These are phyloP conservation scores for Ceratitis capitata DNA, from an alignment of 1,140 invertebrate genomes.

Conservation along the genomic window DNA sequence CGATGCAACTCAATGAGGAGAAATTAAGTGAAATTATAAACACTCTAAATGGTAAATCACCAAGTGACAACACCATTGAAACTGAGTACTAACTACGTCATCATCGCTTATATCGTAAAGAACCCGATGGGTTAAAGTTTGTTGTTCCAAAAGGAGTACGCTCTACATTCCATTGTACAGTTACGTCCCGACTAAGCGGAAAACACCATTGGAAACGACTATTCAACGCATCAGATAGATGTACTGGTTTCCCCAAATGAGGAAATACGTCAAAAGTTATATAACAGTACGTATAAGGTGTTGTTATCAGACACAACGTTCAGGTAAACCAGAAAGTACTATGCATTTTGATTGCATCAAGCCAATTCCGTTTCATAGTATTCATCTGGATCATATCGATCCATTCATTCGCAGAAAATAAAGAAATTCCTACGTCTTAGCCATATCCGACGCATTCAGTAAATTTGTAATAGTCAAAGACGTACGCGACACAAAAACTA, in stretches of 20 bases:
- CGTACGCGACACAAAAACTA: no score
- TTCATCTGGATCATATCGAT: not conserved
- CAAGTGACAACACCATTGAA: not conserved
- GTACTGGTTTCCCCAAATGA: not conserved
- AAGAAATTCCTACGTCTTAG: not conserved
- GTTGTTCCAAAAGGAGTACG: not conserved
- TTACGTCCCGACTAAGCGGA: not conserved
- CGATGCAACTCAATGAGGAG: not conserved
- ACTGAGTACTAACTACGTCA: not conserved
- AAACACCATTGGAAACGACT: not conserved
- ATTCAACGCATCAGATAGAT: not conserved
- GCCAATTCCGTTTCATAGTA: no score
- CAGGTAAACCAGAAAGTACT: no score
- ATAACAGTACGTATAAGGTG: not conserved
- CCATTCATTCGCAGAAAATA: not conserved
- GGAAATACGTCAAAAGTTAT: not conserved
- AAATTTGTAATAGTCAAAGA: no score
- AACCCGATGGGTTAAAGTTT: not conserved
- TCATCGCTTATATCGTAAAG: no score
- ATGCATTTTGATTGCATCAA: no score
- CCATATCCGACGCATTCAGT: no score
- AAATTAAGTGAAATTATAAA: not conserved
- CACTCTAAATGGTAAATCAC: not conserved
- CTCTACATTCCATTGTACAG: not conserved
- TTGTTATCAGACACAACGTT: no score